These are phyloP conservation scores for Nylanderia fulva DNA, from an alignment of 1,140 invertebrate species.

Conservation along the genomic window DNA sequence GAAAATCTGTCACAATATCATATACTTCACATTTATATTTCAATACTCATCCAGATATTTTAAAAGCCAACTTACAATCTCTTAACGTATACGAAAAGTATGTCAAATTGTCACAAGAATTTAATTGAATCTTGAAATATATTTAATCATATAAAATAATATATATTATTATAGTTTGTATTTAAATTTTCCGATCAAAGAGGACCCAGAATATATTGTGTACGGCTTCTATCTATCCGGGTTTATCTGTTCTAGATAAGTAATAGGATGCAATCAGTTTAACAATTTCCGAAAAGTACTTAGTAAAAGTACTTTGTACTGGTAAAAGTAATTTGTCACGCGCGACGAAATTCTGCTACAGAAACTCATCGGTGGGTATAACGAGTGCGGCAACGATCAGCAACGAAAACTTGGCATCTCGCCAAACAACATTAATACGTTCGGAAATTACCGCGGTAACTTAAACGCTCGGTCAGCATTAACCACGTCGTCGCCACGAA, in stretches of 20 bases:
- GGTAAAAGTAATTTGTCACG: conserved; percentile 29
- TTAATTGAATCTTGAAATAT: not conserved
- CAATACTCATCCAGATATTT: not conserved
- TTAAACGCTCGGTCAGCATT: conserved; percentile 64
- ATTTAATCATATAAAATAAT: not conserved
- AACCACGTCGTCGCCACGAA: conserved; percentile 43
- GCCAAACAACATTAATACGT: conserved; percentile 68
- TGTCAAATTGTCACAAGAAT: not conserved
- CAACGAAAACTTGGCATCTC: conserved; percentile 66
- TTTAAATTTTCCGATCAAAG: not conserved
- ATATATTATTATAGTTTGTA: not conserved
- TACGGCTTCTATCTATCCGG: not conserved
- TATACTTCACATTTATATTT: not conserved
- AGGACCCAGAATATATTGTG: not conserved
- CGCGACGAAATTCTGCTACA: conserved; percentile 38
- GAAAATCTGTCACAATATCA: not conserved
- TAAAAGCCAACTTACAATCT: not conserved
- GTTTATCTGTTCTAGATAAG: not conserved
- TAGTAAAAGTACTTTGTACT: conserved; percentile 35
- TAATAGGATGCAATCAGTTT: not conserved
- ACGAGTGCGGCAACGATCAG: conserved; percentile 69
- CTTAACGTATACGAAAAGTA: not conserved
- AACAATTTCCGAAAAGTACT: conserved; percentile 14
- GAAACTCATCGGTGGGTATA: conserved; percentile 55
- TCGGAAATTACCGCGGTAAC: conserved; percentile 63